phyloP scores from a whole-genome alignment of 2,888 invertebrate species.

The Strigamia maritima region DNA sequence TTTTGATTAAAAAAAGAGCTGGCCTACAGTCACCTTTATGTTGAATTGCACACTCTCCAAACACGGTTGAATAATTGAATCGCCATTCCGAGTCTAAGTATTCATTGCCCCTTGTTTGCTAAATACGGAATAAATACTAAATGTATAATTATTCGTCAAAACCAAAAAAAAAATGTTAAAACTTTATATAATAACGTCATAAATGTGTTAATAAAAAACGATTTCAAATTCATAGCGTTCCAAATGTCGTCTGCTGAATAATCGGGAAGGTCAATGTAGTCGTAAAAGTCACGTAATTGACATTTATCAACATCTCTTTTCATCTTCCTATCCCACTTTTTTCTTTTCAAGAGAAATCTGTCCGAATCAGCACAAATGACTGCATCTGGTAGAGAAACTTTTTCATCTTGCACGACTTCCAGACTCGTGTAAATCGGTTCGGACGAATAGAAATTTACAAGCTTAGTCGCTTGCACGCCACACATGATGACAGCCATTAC shows the following conservation, averaged over 20 bases:
- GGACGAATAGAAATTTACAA: background rate
- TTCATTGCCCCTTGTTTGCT: no score
- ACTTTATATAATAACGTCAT: no score
- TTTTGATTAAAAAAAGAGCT: no score
- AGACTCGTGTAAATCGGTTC: background rate
- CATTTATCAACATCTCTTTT: background rate
- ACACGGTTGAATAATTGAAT: no score
- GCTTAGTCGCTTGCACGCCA: background rate
- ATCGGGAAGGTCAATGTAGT: background rate
- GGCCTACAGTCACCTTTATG: no score
- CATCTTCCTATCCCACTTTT: background rate
- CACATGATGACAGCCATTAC: background rate
- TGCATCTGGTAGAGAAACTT: background rate
- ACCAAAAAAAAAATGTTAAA: no score
- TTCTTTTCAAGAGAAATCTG: background rate
- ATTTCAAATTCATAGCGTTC: background rate
- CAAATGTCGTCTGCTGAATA: background rate
- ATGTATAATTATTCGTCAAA: no score
- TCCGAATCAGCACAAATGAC: background rate
- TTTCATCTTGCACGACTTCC: background rate
- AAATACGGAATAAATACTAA: no score
- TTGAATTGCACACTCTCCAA: no score
- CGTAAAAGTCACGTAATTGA: background rate
- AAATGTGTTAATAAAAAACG: background rate
- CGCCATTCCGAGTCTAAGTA: no score